Percentiles rank a stretch among this genome's conserved stretches.
Conservation (phyloP, 2,113 vertebrate species). For the Sterna hirundo region DNA sequence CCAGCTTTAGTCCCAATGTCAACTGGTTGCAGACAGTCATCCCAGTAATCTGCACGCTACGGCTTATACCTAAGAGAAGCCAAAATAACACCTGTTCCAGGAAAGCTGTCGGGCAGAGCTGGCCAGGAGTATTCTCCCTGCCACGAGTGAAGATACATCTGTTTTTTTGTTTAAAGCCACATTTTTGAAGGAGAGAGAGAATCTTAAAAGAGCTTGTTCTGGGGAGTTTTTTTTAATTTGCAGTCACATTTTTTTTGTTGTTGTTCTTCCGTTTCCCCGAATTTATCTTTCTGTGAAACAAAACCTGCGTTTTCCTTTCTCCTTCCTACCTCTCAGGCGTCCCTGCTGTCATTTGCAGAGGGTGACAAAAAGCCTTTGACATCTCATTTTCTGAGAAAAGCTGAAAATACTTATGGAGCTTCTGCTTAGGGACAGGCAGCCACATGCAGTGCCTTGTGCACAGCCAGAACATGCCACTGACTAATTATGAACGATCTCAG, state of each 20-base stretch:
- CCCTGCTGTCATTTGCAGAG: background rate
- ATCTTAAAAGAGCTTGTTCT: background rate
- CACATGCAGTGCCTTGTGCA: background rate
- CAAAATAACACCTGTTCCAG: background rate
- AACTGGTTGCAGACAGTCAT: background rate
- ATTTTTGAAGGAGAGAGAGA: background rate
- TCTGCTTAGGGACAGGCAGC: background rate
- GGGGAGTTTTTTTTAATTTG: background rate
- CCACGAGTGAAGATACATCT: accelerated
- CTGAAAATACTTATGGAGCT: background rate
- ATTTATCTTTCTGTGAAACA: background rate
- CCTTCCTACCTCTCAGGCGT: background rate
- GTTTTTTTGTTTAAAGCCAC: background rate
- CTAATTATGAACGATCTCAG: background rate
- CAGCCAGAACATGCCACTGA: background rate
- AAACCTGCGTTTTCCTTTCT: background rate
- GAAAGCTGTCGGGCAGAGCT: background rate
- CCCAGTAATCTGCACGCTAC: background rate
- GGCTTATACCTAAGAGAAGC: background rate
- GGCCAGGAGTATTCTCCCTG: background rate
- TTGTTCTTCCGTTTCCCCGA: background rate
- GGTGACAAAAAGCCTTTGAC: background rate
- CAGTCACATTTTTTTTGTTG: background rate
- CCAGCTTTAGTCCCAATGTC: background rate
- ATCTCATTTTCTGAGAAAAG: background rate